Percentiles rank a stretch among this genome's conserved stretches.
Evolutionary conservation across 1,140 invertebrate genomes (phyloP).

Genomic region (Leptinotarsa texana): DNA sequence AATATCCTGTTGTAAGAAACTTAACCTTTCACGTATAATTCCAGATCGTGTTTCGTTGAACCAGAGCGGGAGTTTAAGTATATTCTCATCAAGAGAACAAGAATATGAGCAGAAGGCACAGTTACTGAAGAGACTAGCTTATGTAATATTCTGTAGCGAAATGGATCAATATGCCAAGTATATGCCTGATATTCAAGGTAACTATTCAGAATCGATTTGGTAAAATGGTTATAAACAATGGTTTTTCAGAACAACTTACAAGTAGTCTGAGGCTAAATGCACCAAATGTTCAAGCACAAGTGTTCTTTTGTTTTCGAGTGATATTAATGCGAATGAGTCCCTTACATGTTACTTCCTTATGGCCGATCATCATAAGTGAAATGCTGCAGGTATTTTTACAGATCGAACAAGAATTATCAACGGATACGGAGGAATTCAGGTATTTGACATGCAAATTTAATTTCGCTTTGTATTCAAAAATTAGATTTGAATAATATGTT

Average conservation of each 20-base stretch:
- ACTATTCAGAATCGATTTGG: background rate
- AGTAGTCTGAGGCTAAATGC: conserved; percentile 81
- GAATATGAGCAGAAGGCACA: conserved; percentile 88
- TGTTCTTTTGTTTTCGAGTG: conserved; percentile 90
- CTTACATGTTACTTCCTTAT: conserved; percentile 84
- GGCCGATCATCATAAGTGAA: conserved; percentile 94
- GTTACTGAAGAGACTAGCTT: conserved; percentile 84
- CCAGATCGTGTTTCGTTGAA: conserved; percentile 77
- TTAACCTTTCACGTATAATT: conserved; percentile 37
- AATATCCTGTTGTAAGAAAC: too few relatives aligned
- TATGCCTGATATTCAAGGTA: conserved; percentile 93
- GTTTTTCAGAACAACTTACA: conserved; percentile 76
- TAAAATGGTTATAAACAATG: background rate
- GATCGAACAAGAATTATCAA: conserved; percentile 84
- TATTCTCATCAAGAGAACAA: conserved; percentile 82
- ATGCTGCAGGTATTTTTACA: conserved; percentile 89
- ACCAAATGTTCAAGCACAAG: conserved; percentile 83
- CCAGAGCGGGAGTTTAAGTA: conserved; percentile 77
- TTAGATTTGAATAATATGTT: too few relatives aligned
- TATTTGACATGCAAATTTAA: conserved; percentile 49
- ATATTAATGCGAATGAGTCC: conserved; percentile 85
- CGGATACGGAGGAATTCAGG: conserved; percentile 81
- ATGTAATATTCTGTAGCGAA: conserved; percentile 90
- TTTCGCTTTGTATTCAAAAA: background rate
- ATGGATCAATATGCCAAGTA: conserved; percentile 90